These are phyloP conservation scores for Calliphora vomitoria DNA, from an alignment of 2,888 invertebrate species.

Conservation along the genomic window DNA sequence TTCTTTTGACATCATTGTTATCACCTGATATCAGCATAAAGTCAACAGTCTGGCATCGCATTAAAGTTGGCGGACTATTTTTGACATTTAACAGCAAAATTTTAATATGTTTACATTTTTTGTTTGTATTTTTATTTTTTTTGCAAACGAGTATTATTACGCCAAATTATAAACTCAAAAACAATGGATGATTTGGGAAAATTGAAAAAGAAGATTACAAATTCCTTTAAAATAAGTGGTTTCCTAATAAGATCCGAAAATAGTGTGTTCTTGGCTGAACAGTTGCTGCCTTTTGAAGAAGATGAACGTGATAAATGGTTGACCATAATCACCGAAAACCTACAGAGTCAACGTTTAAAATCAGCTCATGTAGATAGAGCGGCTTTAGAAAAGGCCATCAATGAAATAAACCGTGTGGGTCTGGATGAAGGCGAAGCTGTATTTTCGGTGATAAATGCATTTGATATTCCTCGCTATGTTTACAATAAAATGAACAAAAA, in stretches of 20 bases:
- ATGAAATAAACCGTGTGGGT: conserved; percentile 82
- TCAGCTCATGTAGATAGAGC: conserved; percentile 90
- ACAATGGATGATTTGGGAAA: conserved; percentile 79
- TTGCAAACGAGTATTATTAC: background rate
- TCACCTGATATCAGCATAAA: no score
- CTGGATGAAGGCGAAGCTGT: conserved; percentile 87
- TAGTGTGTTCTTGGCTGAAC: conserved; percentile 89
- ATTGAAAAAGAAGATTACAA: conserved; percentile 87
- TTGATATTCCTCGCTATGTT: conserved; percentile 90
- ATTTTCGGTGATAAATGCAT: conserved; percentile 92
- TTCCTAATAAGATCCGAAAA: conserved; percentile 91
- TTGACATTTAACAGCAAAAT: conserved; percentile 23
- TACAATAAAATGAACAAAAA: conserved; percentile 93
- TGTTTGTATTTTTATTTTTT: conserved; percentile 32
- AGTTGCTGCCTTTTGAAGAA: conserved; percentile 87
- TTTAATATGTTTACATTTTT: conserved; percentile 57
- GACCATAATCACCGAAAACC: conserved; percentile 90
- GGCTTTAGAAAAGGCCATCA: conserved; percentile 89
- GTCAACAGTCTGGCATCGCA: no score
- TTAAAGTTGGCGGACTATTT: conserved; percentile 23
- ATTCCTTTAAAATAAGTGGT: conserved; percentile 91
- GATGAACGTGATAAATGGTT: conserved; percentile 89
- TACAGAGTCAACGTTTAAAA: conserved; percentile 91
- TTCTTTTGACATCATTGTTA: no score
- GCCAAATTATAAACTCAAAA: background rate